A percentile compares a stretch with the other conserved stretches of the same genome.
These are phyloP conservation scores for Microcebus tavaratra DNA, from an alignment of 2,113 vertebrate species.

Conservation along the genomic window DNA sequence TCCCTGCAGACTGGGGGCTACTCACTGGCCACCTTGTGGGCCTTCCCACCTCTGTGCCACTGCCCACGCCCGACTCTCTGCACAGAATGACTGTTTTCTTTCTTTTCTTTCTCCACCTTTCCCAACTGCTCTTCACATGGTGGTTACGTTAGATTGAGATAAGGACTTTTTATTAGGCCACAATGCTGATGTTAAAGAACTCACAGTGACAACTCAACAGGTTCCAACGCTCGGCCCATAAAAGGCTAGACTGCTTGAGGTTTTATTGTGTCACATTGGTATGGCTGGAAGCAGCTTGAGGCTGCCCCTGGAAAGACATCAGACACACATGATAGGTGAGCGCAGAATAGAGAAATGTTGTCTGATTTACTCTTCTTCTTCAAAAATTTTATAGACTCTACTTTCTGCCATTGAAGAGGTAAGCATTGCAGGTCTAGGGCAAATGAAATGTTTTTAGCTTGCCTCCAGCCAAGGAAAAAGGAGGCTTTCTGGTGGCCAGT, in stretches of 20 bases:
- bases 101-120: not conserved
- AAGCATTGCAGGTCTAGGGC: not conserved
- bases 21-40: fast-evolving
- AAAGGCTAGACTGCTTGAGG: not conserved
- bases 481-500: not conserved
- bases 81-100: not conserved
- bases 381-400: not conserved
- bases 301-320: not conserved
- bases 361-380: not conserved
- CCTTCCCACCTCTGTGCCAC: too few species aligned
- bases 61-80: not conserved
- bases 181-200: not conserved
- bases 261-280: not conserved
- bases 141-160: not conserved
- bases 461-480: not conserved
- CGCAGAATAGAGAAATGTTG: not conserved
- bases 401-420: not conserved
- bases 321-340: not conserved
- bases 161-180: not conserved
- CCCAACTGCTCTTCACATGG: not conserved
- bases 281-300: not conserved
- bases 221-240: not conserved
- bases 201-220: not conserved
- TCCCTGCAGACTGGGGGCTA: not conserved
- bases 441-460: not conserved